These are phyloP conservation scores for Sapayoa aenigma DNA, from an alignment of 2,113 vertebrate species.

Conservation along the genomic window DNA sequence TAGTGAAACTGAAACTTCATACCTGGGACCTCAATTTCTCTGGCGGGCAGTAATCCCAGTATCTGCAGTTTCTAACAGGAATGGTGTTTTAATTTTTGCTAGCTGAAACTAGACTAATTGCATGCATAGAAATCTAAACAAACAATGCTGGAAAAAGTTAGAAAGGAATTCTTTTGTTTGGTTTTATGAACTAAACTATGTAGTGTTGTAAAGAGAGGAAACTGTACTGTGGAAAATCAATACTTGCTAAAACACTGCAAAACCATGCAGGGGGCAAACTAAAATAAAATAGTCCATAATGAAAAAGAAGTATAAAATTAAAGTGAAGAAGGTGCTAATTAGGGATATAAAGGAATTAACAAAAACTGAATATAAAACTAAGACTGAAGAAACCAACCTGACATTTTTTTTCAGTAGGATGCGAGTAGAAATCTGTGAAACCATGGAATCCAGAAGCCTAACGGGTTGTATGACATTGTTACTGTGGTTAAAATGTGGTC, in stretches of 20 bases:
- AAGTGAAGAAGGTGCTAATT: not conserved
- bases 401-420: not conserved
- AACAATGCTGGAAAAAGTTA: not conserved
- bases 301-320: not conserved
- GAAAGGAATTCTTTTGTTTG: not conserved
- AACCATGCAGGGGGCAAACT: not conserved
- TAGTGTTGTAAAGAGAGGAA: not conserved
- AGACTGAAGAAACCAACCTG: not conserved
- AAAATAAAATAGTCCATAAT: not conserved
- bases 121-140: not conserved
- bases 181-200: not conserved
- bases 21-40: not conserved
- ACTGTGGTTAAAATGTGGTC: constrained; percentile 19
- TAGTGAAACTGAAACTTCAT: not conserved
- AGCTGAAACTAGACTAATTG: not conserved
- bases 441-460: not conserved
- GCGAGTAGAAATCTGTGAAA: not conserved
- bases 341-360: not conserved
- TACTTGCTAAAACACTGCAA: not conserved
- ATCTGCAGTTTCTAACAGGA: not conserved
- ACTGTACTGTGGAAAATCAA: not conserved
- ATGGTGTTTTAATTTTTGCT: not conserved
- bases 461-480: not conserved
- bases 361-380: not conserved
- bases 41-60: not conserved